phyloP scores from a whole-genome alignment of 2,888 invertebrate species.

The Morpho achilles region DNA sequence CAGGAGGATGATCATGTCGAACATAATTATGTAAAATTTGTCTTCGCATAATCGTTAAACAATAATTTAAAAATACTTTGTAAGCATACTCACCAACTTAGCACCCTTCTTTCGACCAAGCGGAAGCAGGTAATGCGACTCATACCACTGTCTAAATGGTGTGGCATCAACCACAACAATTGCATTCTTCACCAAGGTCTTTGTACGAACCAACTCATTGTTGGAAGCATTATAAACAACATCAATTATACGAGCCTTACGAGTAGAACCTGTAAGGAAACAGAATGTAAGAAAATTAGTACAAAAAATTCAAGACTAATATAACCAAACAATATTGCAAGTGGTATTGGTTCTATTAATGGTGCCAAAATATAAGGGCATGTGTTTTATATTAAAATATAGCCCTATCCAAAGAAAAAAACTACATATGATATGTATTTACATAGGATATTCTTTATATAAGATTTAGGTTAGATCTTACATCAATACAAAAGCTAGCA shows the following conservation, averaged over 20 bases:
- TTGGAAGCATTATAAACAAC: slow-evolving; percentile 99
- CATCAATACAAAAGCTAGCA: too few species aligned
- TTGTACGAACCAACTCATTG: slow-evolving; percentile 99
- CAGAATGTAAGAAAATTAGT: not conserved
- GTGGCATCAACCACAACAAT: slow-evolving; percentile 98
- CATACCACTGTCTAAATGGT: slow-evolving; percentile 99
- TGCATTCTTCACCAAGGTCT: slow-evolving; percentile 99
- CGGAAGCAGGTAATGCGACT: slow-evolving; percentile 96
- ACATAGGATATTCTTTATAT: too few species aligned
- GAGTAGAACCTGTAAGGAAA: slow-evolving; percentile 84
- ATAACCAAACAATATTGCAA: slow-evolving; percentile 2
- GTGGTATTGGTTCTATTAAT: too few species aligned
- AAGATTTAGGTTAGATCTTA: too few species aligned
- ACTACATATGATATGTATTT: too few species aligned
- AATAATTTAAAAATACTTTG: too few species aligned
- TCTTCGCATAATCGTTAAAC: too few species aligned
- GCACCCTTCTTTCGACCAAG: slow-evolving; percentile 98
- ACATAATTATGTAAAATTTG: too few species aligned
- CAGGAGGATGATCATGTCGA: too few species aligned
- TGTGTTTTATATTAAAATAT: too few species aligned
- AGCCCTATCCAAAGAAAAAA: too few species aligned
- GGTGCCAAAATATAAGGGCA: too few species aligned
- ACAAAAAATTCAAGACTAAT: not conserved
- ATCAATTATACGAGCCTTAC: slow-evolving; percentile 99
- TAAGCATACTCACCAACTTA: slow-evolving; percentile 83